phyloP scores from a whole-genome alignment of 2,113 vertebrate genomes.

The Odontesthes bonariensis region DNA sequence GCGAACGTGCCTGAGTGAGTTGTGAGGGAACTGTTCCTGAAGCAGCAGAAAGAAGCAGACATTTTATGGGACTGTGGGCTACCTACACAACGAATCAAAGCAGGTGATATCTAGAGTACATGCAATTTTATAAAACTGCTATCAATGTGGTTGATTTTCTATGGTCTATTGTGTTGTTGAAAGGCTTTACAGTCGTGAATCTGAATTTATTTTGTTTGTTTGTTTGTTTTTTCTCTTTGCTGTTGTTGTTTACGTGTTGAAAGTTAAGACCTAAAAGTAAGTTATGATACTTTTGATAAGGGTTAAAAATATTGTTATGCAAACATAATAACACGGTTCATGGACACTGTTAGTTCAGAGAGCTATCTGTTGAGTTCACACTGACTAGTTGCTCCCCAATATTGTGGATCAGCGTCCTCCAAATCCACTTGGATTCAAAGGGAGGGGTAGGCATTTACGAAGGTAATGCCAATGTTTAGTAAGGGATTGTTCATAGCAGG shows the following conservation, averaged over 20 bases:
- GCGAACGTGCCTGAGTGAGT: neutral
- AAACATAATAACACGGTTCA: neutral
- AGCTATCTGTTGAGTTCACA: neutral
- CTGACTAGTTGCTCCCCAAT: constrained; percentile 3
- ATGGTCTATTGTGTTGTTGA: too few species aligned
- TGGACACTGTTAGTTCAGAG: neutral
- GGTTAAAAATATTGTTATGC: neutral
- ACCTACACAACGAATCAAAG: neutral
- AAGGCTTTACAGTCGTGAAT: too few species aligned
- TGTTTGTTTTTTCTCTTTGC: neutral
- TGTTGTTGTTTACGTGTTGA: neutral
- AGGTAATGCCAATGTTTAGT: neutral
- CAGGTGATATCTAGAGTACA: too few species aligned
- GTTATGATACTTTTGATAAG: neutral
- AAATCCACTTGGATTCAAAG: neutral
- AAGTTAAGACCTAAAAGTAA: neutral
- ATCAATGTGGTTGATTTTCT: too few species aligned
- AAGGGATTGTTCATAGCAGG: neutral
- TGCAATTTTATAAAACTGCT: too few species aligned
- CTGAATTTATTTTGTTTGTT: too few species aligned
- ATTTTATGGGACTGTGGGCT: neutral
- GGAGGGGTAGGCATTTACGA: neutral
- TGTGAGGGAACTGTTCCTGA: neutral
- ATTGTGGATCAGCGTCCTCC: neutral
- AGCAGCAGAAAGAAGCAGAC: neutral